Percentiles rank a stretch among this genome's conserved stretches.
Evolutionary conservation across 64 coral and sea anemone genomes (phyloP).

Genomic region (Actinia tenebrosa): DNA sequence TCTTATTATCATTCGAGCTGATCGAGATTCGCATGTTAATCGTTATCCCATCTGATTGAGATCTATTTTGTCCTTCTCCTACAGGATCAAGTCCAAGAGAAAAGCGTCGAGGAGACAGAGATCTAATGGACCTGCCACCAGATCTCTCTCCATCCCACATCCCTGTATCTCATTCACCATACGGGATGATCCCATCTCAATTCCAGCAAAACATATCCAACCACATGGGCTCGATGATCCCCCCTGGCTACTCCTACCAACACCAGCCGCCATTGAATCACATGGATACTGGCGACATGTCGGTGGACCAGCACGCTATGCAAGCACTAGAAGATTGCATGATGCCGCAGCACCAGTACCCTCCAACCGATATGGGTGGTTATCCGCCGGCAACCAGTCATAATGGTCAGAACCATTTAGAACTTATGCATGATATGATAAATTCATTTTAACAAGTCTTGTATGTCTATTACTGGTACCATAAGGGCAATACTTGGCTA

Average conservation of each 20-base stretch:
- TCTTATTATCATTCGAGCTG: no score
- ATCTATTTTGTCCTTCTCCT: neutral
- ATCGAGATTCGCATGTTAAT: no score
- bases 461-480: conserved; percentile 1
- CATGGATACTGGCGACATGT: conserved; percentile 62
- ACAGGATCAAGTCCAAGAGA: conserved; percentile 86
- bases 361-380: conserved; percentile 73
- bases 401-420: conserved; percentile 99
- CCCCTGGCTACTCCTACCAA: conserved; percentile 58
- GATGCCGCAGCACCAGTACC: conserved; percentile 73
- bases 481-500: neutral
- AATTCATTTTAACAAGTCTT: conserved; percentile 86
- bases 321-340: conserved; percentile 81
- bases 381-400: conserved; percentile 67
- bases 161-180: conserved; percentile 80
- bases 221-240: conserved; percentile 83
- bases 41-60: no score
- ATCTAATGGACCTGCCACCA: conserved; percentile 60
- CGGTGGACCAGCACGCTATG: conserved; percentile 45
- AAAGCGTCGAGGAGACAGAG: conserved; percentile 68
- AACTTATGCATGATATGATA: conserved; percentile 99
- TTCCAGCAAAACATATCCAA: conserved; percentile 73
- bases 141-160: conserved; percentile 58
- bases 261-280: conserved; percentile 58
- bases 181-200: conserved; percentile 74